Conservation (phyloP, 2,888 invertebrate species). For the Eristalinus sepulchralis region DNA sequence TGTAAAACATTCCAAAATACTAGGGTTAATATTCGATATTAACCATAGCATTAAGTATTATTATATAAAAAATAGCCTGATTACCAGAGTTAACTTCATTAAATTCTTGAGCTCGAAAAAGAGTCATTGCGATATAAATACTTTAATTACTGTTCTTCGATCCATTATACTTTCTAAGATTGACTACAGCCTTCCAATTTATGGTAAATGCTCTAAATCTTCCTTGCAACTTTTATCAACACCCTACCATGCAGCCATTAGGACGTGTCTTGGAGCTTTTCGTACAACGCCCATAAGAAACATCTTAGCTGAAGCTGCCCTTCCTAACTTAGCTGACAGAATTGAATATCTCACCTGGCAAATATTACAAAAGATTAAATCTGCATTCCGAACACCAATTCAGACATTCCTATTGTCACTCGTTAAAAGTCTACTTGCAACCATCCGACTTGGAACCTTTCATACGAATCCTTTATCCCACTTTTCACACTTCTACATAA, state of each 20-base stretch:
- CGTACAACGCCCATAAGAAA: constrained; percentile 29
- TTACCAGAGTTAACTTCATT: constrained; percentile 32
- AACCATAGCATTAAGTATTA: neutral
- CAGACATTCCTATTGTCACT: neutral
- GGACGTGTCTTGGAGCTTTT: constrained; percentile 15
- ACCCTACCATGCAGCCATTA: constrained; percentile 7
- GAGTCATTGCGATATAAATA: neutral
- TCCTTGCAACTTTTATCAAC: constrained; percentile 9
- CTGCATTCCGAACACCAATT: neutral
- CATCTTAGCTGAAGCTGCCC: constrained; percentile 23
- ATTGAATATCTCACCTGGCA: constrained; percentile 10
- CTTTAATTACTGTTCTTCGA: constrained; percentile 5
- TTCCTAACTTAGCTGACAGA: constrained; percentile 14
- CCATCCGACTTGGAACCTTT: neutral
- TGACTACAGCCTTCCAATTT: constrained; percentile 29
- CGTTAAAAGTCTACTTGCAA: neutral
- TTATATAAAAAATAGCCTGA: constrained; percentile 9
- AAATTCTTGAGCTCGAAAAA: constrained; percentile 25
- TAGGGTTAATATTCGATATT: neutral
- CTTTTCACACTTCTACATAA: neutral
- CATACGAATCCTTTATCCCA: neutral
- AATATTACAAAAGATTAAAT: constrained; percentile 21
- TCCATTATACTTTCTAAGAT: constrained; percentile 24
- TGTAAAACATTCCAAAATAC: neutral
- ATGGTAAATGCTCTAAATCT: constrained; percentile 24